These are phyloP conservation scores for Lacerta agilis DNA, from an alignment of 2,797 vertebrate species.

Conservation along the genomic window DNA sequence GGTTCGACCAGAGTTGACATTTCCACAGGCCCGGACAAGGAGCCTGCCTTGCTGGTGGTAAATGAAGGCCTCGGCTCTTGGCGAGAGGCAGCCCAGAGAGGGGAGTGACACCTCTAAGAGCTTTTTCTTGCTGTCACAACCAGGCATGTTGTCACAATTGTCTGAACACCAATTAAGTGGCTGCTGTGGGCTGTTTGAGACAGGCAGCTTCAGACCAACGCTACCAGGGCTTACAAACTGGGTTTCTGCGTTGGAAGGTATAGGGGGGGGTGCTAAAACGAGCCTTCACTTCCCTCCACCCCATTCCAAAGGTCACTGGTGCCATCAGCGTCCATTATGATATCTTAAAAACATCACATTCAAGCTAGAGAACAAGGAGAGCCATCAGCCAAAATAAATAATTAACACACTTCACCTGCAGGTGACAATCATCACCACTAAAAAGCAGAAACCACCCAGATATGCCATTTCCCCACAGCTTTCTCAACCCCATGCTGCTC, in stretches of 20 bases:
- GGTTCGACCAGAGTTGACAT: constrained; percentile 41
- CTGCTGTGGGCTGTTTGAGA: no score
- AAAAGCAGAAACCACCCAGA: not conserved
- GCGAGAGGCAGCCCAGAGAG: not conserved
- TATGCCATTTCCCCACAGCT: constrained; percentile 49
- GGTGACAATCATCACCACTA: not conserved
- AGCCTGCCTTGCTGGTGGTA: not conserved
- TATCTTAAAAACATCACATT: not conserved
- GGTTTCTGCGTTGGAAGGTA: no score
- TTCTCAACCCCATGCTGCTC: constrained; percentile 53
- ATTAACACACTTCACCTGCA: not conserved
- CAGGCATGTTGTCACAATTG: not conserved
- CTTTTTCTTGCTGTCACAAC: no score
- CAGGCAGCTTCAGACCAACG: no score
- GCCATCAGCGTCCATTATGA: not conserved
- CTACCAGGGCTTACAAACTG: not conserved
- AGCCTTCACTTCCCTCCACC: not conserved
- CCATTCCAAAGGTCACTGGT: not conserved
- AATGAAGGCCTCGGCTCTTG: constrained; percentile 14
- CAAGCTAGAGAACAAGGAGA: not conserved
- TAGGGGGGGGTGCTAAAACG: not conserved
- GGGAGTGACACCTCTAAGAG: not conserved
- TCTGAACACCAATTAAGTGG: not conserved
- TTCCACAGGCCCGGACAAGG: constrained; percentile 46
- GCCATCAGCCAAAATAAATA: not conserved